phyloP scores from a whole-genome alignment of 2,888 invertebrate genomes.

The Acrobasis consociella region DNA sequence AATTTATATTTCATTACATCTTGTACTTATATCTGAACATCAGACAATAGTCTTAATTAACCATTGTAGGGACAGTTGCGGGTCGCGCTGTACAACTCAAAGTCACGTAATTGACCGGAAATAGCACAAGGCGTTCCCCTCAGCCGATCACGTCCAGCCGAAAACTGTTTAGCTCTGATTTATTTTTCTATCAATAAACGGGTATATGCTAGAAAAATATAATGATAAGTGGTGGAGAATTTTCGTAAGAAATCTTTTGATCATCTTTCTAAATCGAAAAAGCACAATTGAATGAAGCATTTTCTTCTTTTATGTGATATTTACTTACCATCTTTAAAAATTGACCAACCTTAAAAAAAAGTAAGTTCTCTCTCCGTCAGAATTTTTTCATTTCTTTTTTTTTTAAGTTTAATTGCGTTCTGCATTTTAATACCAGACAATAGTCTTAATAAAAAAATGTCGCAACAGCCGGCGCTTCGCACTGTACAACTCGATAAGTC shows the following conservation, averaged over 20 bases:
- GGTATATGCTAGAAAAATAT: no score
- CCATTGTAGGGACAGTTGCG: slow-evolving; percentile 38
- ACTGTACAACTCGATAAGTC: slow-evolving; percentile 49
- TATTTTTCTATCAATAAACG: slow-evolving; percentile 45
- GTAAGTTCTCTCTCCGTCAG: no score
- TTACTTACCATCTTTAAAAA: no score
- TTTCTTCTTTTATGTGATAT: no score
- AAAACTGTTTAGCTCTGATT: slow-evolving; percentile 68
- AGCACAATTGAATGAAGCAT: no score
- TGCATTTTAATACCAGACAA: background rate
- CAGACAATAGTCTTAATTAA: slow-evolving; percentile 29
- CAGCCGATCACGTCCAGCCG: slow-evolving; percentile 28
- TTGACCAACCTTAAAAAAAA: no score
- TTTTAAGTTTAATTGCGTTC: no score
- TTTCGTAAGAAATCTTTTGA: no score
- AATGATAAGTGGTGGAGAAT: no score
- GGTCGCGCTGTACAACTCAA: slow-evolving; percentile 44
- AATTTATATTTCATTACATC: background rate
- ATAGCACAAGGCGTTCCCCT: slow-evolving; percentile 53
- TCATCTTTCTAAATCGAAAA: no score
- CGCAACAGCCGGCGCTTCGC: slow-evolving; percentile 34
- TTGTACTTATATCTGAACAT: background rate
- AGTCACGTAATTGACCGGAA: slow-evolving; percentile 71
- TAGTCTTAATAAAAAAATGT: slow-evolving; percentile 39
- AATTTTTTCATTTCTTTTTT: no score